These are phyloP conservation scores for Lithobates pipiens DNA, from an alignment of 2,797 vertebrate genomes.

Conservation along the genomic window DNA sequence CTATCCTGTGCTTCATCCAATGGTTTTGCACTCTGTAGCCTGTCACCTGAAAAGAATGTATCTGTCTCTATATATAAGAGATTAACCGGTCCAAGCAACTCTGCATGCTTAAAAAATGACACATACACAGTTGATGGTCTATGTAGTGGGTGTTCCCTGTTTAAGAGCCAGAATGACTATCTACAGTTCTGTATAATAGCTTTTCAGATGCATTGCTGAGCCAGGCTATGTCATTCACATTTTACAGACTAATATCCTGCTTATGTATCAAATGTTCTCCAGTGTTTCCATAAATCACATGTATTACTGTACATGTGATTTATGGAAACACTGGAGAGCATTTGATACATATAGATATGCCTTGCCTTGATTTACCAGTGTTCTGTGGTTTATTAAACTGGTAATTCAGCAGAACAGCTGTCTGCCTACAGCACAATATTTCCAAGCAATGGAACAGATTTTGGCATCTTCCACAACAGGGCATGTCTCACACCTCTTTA, in stretches of 20 bases:
- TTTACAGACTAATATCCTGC: not conserved
- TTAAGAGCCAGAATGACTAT: not conserved
- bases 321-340: no score
- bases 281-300: no score
- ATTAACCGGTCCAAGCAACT: constrained; percentile 16
- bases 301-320: no score
- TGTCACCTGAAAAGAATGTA: constrained; percentile 16
- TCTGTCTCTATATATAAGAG: not conserved
- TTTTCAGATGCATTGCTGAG: not conserved
- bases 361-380: no score
- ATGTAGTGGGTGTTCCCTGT: not conserved
- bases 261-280: no score
- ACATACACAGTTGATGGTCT: not conserved
- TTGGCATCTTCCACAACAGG: no score
- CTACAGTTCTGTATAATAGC: not conserved
- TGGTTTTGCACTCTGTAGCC: not conserved
- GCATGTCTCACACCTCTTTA: no score
- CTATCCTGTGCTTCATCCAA: not conserved
- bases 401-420: no score
- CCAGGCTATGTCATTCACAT: not conserved
- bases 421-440: no score
- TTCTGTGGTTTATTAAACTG: no score
- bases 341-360: no score
- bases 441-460: no score
- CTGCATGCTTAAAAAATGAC: constrained; percentile 18